Conservation (phyloP, 2,888 invertebrate genomes). For the Ophion costatus region DNA sequence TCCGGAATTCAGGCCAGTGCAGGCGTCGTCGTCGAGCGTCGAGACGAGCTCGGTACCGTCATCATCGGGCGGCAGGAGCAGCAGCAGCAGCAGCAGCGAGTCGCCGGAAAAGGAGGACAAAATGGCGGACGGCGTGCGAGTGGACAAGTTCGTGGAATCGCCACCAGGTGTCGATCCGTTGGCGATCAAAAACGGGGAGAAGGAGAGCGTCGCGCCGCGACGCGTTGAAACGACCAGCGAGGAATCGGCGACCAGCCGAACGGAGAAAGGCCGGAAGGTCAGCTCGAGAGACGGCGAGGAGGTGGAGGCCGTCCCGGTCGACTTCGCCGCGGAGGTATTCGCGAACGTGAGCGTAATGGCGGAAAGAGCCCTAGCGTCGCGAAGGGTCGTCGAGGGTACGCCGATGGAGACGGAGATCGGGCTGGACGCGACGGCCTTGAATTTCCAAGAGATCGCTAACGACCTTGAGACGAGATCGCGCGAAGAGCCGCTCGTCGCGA, state of each 20-base stretch:
- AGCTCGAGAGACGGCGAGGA: slow-evolving; percentile 42
- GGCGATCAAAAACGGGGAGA: too few relatives aligned
- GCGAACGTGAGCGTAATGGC: slow-evolving; percentile 62
- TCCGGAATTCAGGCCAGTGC: slow-evolving; percentile 78
- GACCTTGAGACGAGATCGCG: slow-evolving; percentile 35
- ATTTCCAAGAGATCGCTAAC: slow-evolving; percentile 63
- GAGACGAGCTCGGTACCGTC: neutral
- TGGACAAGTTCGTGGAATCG: neutral
- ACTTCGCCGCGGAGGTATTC: slow-evolving; percentile 68
- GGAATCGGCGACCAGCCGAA: neutral
- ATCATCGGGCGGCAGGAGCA: too few relatives aligned
- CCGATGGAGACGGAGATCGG: slow-evolving; percentile 67
- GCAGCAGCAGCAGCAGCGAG: too few relatives aligned
- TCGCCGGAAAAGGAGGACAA: neutral
- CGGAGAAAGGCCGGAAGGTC: slow-evolving; percentile 18
- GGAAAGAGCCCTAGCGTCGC: slow-evolving; percentile 46
- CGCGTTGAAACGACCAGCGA: neutral
- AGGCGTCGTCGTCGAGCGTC: slow-evolving; percentile 23
- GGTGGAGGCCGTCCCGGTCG: slow-evolving; percentile 54
- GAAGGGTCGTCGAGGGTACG: slow-evolving; percentile 59
- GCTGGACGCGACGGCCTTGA: slow-evolving; percentile 59
- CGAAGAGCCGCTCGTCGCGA: neutral
- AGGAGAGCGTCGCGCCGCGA: neutral
- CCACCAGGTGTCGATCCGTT: too few relatives aligned
- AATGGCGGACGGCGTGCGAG: neutral